These are phyloP conservation scores for Sycobia sp. DNA, from an alignment of 1,140 invertebrate genomes.

Conservation along the genomic window DNA sequence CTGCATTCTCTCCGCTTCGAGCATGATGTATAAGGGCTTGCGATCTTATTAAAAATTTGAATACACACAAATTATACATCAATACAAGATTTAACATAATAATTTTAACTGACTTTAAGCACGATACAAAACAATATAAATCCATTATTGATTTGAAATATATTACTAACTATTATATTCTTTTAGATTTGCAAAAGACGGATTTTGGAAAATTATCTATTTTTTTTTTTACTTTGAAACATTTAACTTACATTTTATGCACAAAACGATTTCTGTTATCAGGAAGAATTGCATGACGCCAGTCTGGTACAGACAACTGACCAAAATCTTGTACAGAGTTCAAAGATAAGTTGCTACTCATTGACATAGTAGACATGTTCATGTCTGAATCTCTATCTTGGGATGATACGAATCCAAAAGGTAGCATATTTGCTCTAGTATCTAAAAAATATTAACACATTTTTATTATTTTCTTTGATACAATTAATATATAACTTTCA, in stretches of 20 bases:
- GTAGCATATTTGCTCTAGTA: slow-evolving; percentile 30
- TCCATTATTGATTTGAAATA: too few species aligned
- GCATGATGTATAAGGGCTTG: slow-evolving; percentile 12
- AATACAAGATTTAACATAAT: too few species aligned
- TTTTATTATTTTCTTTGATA: neutral
- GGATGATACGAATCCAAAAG: slow-evolving; percentile 21
- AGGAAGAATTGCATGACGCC: slow-evolving; percentile 14
- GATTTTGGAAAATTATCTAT: neutral
- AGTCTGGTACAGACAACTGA: slow-evolving; percentile 21
- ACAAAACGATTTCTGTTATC: slow-evolving; percentile 26
- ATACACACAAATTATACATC: too few species aligned
- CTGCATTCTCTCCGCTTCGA: slow-evolving; percentile 10
- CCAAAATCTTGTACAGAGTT: slow-evolving; percentile 29
- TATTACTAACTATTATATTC: neutral
- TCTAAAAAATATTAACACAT: slow-evolving; percentile 8
- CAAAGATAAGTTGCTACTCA: slow-evolving; percentile 21
- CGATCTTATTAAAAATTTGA: slow-evolving; percentile 18
- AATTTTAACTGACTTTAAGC: too few species aligned
- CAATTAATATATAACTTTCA: too few species aligned
- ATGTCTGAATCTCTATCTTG: slow-evolving; percentile 26
- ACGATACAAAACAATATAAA: too few species aligned
- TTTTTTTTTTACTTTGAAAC: neutral
- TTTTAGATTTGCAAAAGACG: too few species aligned
- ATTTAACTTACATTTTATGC: slow-evolving; percentile 25
- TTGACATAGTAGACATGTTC: slow-evolving; percentile 27